Conservation (phyloP, 64 coral and sea anemone species). For the Dendrophyllia cribrosa region DNA sequence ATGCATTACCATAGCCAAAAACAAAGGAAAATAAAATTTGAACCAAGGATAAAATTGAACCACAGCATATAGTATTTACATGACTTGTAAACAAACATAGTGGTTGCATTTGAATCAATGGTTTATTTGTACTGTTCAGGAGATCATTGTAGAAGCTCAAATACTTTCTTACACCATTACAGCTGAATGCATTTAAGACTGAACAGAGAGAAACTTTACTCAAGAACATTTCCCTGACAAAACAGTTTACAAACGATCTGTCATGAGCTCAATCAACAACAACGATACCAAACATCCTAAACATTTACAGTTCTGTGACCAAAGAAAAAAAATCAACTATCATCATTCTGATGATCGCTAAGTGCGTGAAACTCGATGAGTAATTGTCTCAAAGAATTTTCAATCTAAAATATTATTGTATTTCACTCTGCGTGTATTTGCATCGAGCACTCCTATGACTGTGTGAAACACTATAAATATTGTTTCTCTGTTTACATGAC, state of each 20-base stretch:
- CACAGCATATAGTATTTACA: too few relatives aligned
- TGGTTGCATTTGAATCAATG: background rate
- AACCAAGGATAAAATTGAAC: too few relatives aligned
- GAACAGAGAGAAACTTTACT: slow-evolving; percentile 1
- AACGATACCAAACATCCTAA: background rate
- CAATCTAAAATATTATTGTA: too few relatives aligned
- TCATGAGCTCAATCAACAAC: slow-evolving; percentile 27
- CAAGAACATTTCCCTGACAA: slow-evolving; percentile 39
- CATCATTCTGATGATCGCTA: too few relatives aligned
- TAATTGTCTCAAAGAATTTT: too few relatives aligned
- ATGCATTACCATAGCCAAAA: too few relatives aligned
- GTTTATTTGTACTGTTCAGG: slow-evolving; percentile 22
- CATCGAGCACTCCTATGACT: too few relatives aligned
- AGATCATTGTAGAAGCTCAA: background rate
- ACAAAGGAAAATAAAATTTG: too few relatives aligned
- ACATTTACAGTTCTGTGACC: background rate
- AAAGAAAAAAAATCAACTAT: background rate
- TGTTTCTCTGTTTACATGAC: background rate
- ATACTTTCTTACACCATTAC: background rate
- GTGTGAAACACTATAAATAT: too few relatives aligned
- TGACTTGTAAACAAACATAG: too few relatives aligned
- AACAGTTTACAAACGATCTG: slow-evolving; percentile 49
- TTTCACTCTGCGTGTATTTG: too few relatives aligned
- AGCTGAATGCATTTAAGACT: slow-evolving; percentile 68
- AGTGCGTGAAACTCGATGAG: too few relatives aligned